A percentile compares a stretch with the other conserved stretches of the same genome.
phyloP scores from a whole-genome alignment of 2,113 vertebrate genomes.

The Ictidomys tridecemlineatus region DNA sequence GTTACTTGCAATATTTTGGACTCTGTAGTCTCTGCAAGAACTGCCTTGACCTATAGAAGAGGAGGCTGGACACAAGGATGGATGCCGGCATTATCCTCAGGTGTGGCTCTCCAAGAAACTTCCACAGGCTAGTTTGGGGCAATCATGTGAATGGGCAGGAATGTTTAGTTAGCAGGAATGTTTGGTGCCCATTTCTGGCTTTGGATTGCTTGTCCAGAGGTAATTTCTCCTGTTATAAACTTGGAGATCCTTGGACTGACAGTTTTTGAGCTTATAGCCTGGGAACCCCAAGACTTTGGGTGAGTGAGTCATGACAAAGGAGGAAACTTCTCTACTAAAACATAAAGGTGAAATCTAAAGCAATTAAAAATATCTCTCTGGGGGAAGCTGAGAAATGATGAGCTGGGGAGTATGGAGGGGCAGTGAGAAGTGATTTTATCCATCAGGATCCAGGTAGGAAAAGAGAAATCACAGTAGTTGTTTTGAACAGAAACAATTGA shows the following conservation, averaged over 20 bases:
- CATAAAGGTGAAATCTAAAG: background rate
- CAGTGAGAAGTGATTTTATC: no score
- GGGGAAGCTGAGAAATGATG: background rate
- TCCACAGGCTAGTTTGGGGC: background rate
- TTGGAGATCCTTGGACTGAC: background rate
- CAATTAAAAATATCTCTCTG: background rate
- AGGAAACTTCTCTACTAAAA: background rate
- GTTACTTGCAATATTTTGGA: background rate
- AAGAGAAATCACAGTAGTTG: background rate
- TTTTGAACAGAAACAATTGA: background rate
- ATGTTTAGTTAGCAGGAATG: background rate
- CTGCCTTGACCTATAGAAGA: background rate
- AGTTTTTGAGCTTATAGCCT: background rate
- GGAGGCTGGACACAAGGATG: background rate
- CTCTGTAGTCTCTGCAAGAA: background rate
- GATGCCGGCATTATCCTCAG: background rate
- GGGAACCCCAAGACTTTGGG: background rate
- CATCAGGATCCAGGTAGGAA: background rate
- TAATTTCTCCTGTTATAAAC: background rate
- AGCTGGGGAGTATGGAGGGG: background rate
- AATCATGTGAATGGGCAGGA: background rate
- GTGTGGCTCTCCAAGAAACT: background rate
- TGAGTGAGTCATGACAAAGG: background rate
- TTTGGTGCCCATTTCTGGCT: background rate
- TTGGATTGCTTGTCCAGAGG: background rate